Conservation (phyloP, 2,888 invertebrate genomes). For the Rhodophaea formosa region DNA sequence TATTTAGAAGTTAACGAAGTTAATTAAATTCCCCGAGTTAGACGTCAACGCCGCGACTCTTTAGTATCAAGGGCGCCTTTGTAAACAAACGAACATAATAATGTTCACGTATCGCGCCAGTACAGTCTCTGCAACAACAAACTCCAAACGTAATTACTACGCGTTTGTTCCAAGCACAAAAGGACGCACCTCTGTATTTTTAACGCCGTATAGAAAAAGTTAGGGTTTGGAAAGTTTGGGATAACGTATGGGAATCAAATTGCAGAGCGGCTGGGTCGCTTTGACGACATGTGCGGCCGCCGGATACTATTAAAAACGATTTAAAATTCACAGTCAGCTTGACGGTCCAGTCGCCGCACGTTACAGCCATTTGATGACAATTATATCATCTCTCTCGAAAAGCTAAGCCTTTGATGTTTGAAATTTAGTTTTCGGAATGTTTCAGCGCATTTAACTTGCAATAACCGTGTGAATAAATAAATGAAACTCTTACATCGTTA, state of each 20-base stretch:
- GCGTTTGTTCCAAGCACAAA: slow-evolving; percentile 52
- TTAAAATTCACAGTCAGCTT: slow-evolving; percentile 78
- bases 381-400: slow-evolving; percentile 63
- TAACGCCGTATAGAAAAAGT: slow-evolving; percentile 27
- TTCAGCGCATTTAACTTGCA: slow-evolving; percentile 25
- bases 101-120: slow-evolving; percentile 71
- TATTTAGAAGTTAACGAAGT: slow-evolving; percentile 80
- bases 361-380: slow-evolving; percentile 68
- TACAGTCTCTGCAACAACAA: slow-evolving; percentile 61
- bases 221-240: slow-evolving; percentile 30
- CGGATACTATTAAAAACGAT: slow-evolving; percentile 71
- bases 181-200: slow-evolving; percentile 35
- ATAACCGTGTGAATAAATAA: slow-evolving; percentile 9
- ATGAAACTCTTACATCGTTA: neutral
- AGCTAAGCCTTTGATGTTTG: slow-evolving; percentile 59
- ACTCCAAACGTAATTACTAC: slow-evolving; percentile 64
- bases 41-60: slow-evolving; percentile 68
- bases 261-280: slow-evolving; percentile 49
- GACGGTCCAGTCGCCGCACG: slow-evolving; percentile 54
- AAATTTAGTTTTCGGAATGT: slow-evolving; percentile 44
- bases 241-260: slow-evolving; percentile 48
- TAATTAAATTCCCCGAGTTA: slow-evolving; percentile 78
- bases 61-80: slow-evolving; percentile 73
- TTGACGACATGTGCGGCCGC: slow-evolving; percentile 48
- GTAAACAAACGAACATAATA: slow-evolving; percentile 75